Evolutionary conservation across 2,888 invertebrate genomes (phyloP).

Genomic region (Melinaea menophilus): DNA sequence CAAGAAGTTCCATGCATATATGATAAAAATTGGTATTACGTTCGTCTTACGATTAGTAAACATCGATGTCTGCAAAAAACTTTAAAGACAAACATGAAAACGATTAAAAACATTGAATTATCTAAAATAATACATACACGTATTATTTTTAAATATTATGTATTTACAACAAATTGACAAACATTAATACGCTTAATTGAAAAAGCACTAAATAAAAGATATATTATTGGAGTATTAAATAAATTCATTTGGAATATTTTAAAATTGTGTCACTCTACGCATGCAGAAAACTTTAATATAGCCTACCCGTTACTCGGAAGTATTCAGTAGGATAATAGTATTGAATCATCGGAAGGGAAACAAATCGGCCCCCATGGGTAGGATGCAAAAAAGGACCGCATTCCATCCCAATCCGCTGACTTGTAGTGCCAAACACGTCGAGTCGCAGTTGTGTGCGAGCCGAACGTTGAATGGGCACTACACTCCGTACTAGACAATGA

Average conservation of each 20-base stretch:
- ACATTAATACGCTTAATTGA: slow-evolving; percentile 24
- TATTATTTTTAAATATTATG: slow-evolving; percentile 16
- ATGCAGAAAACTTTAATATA: background rate
- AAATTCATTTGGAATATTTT: slow-evolving; percentile 11
- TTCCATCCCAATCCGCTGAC: no score
- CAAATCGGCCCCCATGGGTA: background rate
- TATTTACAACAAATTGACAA: slow-evolving; percentile 35
- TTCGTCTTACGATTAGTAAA: slow-evolving; percentile 55
- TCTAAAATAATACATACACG: slow-evolving; percentile 25
- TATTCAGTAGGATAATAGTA: background rate
- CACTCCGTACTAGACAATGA: no score
- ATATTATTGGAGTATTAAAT: slow-evolving; percentile 19
- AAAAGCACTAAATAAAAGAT: background rate
- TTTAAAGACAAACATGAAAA: slow-evolving; percentile 31
- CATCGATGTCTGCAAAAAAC: slow-evolving; percentile 32
- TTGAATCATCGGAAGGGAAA: no score
- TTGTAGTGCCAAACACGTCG: no score
- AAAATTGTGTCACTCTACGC: background rate
- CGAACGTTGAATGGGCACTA: no score
- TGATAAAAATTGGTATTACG: slow-evolving; percentile 50
- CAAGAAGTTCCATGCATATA: slow-evolving; percentile 68
- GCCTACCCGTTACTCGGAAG: background rate
- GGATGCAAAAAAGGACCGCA: no score
- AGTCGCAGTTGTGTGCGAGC: no score
- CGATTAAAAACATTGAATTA: slow-evolving; percentile 24